These are phyloP conservation scores for Podarcis cretensis DNA, from an alignment of 2,113 vertebrate species.

Conservation along the genomic window DNA sequence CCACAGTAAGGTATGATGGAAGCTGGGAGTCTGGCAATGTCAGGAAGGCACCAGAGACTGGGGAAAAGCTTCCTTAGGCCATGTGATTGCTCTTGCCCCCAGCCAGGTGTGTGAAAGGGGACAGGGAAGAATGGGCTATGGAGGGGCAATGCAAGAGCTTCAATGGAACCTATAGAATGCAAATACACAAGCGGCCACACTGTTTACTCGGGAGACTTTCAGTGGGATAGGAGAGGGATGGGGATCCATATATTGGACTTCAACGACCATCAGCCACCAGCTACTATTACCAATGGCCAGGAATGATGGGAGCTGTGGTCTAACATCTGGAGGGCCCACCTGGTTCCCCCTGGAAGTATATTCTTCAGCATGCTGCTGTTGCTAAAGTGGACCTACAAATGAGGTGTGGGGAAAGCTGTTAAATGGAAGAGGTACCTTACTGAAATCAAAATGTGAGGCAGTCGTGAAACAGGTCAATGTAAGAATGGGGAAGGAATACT, in stretches of 20 bases:
- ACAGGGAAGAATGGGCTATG: neutral
- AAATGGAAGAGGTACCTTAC: neutral
- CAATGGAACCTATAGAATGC: neutral
- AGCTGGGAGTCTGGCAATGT: neutral
- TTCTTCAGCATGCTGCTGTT: neutral
- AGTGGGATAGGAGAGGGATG: neutral
- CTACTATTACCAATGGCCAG: neutral
- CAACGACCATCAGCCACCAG: neutral
- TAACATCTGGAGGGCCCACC: too few relatives aligned
- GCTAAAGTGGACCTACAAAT: neutral
- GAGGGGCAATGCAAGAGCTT: neutral
- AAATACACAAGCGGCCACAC: neutral
- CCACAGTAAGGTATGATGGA: neutral
- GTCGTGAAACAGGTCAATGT: neutral
- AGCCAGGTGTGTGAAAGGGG: neutral
- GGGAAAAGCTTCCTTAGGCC: too few relatives aligned
- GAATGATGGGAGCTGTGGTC: too few relatives aligned
- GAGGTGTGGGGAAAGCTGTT: neutral
- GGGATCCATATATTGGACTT: too few relatives aligned
- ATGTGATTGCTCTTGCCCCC: neutral
- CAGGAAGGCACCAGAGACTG: neutral
- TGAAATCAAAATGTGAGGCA: neutral
- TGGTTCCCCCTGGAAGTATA: neutral
- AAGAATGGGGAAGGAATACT: neutral
- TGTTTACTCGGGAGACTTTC: neutral